These are phyloP conservation scores for Pithys albifrons DNA, from an alignment of 2,113 vertebrate genomes.

Conservation along the genomic window DNA sequence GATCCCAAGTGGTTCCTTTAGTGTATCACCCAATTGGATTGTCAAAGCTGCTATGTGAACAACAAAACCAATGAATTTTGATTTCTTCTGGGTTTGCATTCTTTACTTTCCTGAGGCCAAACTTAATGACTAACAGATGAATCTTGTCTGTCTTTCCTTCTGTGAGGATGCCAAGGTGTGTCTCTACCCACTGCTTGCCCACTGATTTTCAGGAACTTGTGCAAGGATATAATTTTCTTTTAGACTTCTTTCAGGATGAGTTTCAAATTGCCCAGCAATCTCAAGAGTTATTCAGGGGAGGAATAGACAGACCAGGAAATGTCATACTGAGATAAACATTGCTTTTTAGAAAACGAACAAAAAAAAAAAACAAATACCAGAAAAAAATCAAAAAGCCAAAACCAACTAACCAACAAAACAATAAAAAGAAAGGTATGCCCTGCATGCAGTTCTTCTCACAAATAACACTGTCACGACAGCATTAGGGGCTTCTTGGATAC, in stretches of 20 bases:
- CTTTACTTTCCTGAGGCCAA: conserved; percentile 25
- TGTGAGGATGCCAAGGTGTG: background rate
- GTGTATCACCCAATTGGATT: background rate
- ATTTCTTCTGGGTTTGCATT: conserved; percentile 31
- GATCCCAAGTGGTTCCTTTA: background rate
- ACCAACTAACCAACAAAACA: background rate
- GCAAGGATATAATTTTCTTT: conserved; percentile 4
- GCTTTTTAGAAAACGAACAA: background rate
- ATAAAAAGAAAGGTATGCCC: background rate
- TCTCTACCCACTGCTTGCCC: background rate
- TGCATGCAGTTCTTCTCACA: background rate
- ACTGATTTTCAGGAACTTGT: conserved; percentile 53
- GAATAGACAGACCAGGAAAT: background rate
- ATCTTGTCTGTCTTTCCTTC: conserved; percentile 21
- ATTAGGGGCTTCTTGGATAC: background rate
- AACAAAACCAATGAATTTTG: conserved; percentile 12
- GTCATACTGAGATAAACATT: background rate
- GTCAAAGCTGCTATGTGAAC: background rate
- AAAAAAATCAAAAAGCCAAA: background rate
- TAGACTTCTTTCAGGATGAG: background rate
- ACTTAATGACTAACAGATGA: conserved; percentile 41
- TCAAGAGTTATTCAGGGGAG: background rate
- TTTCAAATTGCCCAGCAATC: background rate
- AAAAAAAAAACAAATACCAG: background rate
- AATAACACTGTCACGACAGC: background rate